These are phyloP conservation scores for Lagocephalus sceleratus DNA, from an alignment of 2,797 vertebrate genomes.

Conservation along the genomic window DNA sequence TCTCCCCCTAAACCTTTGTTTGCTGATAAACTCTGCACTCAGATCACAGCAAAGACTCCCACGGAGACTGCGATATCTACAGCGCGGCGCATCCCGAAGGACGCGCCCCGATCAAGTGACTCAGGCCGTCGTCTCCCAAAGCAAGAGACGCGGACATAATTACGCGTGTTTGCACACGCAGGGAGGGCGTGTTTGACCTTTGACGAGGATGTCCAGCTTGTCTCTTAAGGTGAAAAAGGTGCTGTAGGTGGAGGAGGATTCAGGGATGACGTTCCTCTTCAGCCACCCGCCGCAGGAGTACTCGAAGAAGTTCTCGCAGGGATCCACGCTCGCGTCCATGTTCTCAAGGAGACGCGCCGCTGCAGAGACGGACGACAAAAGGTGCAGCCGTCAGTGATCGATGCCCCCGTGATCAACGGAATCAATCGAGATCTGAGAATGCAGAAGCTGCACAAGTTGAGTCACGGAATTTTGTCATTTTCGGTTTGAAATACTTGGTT, in stretches of 20 bases:
- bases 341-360: conserved; percentile 91
- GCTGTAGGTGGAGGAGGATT: conserved; percentile 91
- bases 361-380: conserved; percentile 48
- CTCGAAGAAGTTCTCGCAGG: conserved; percentile 91
- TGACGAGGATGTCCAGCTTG: conserved; percentile 89
- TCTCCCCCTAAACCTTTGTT: neutral
- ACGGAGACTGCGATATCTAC: conserved; percentile 47
- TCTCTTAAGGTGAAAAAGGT: conserved; percentile 94
- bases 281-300: conserved; percentile 95
- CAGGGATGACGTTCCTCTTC: conserved; percentile 91
- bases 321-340: conserved; percentile 83
- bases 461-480: too few species aligned
- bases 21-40: conserved; percentile 9
- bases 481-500: too few species aligned
- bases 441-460: too few species aligned
- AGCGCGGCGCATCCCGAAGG: conserved; percentile 33
- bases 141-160: neutral
- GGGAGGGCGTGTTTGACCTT: conserved; percentile 76
- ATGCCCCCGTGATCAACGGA: too few species aligned
- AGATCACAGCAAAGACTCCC: conserved; percentile 19
- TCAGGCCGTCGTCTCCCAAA: conserved; percentile 20
- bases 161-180: neutral
- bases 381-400: neutral
- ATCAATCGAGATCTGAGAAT: too few species aligned
- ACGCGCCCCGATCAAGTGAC: conserved; percentile 16